These are phyloP conservation scores for Callionymus lyra DNA, from an alignment of 2,113 vertebrate genomes.

Conservation along the genomic window DNA sequence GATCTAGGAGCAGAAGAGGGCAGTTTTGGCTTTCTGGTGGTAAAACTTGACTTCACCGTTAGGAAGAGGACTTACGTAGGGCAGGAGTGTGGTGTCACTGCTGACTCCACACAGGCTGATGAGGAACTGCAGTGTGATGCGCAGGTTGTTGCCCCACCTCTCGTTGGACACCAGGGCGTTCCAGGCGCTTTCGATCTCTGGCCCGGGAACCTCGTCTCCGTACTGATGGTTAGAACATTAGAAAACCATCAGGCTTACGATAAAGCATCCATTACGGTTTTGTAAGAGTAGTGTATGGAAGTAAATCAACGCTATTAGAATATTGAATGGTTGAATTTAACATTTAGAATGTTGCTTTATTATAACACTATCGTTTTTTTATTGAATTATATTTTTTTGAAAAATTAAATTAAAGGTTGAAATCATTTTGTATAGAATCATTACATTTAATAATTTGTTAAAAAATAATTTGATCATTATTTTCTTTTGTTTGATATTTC, in stretches of 20 bases:
- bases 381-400: too few relatives aligned
- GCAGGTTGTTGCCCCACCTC: constrained; percentile 93
- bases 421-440: too few relatives aligned
- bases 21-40: neutral
- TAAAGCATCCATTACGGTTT: too few relatives aligned
- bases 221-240: constrained; percentile 80
- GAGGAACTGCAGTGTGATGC: constrained; percentile 89
- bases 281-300: too few relatives aligned
- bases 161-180: constrained; percentile 93
- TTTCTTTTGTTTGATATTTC: too few relatives aligned
- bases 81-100: constrained; percentile 88
- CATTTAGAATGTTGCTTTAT: too few relatives aligned
- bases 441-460: too few relatives aligned
- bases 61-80: constrained; percentile 74
- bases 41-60: neutral
- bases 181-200: constrained; percentile 96
- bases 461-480: too few relatives aligned
- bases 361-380: too few relatives aligned
- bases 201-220: constrained; percentile 90
- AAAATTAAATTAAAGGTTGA: too few relatives aligned
- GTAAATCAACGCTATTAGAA: too few relatives aligned
- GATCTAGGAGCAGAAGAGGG: constrained; percentile 68
- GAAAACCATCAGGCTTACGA: constrained; percentile 1
- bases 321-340: too few relatives aligned
- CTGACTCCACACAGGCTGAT: constrained; percentile 96